Base-by-base conservation (phyloP, 2,888 invertebrate genomes). In the Synanthedon tipuliformis region DNA sequence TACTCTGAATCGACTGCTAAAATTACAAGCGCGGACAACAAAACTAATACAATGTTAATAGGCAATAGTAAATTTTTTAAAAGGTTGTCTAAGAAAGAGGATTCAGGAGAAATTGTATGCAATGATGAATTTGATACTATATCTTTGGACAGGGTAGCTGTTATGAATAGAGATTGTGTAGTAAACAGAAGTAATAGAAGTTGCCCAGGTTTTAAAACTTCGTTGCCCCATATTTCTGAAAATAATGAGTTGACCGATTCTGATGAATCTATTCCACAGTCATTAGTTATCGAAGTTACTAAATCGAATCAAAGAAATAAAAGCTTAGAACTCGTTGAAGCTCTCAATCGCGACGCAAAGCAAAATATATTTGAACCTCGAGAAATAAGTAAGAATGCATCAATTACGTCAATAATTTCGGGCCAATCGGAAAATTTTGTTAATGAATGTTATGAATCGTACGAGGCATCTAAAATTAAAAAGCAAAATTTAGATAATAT, bases 1-100 rank as follows among this genome's bases (percentile, higher is more conserved):
- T 80, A 81, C 62, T 63, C 72, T 64, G 83, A 78, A 64, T 73
- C 69, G 65, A 78, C 78, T 68, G 72, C 66, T 55, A 78, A 76
- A 60, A 62, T 69, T 7, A 83, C 79, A 69, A 72, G 70, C 57
- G 58, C 62, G 7, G 78, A 81, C 41, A 63, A 69, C 48, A 81
- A 79, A 64, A 73, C 61, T 59, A 83, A 77, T 56, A 81, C 82
- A 16, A 66, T 83, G 55, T 72, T 71, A 18, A 86, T 83, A 66
- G 85, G 86, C n/a, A 86, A 87, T 62, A 87, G 86, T 65, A 86
- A 81, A 67, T 86, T 87, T 66, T 86, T 86, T 56, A 84, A 86
- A 70, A 79, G 74, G 63, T 64, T 84, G 62, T 79, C 83, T 57
- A 86, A 86, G 64, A 85, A 81, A 65, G 84, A 84, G 61, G 85